Evolutionary conservation across 2,113 vertebrate species (phyloP).

Genomic region (Merops nubicus): DNA sequence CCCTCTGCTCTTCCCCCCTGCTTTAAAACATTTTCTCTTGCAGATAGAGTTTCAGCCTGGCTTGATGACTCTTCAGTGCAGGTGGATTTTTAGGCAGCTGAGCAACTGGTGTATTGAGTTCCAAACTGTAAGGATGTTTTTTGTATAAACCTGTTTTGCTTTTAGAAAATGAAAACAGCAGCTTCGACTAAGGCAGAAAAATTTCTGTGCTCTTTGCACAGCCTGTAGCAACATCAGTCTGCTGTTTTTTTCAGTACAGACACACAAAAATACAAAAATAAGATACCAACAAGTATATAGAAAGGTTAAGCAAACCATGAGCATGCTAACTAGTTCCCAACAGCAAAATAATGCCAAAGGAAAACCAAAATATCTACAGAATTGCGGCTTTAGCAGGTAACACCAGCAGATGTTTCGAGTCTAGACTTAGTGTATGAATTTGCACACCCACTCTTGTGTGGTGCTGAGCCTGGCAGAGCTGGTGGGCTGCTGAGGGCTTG

Average conservation of each 20-base stretch:
- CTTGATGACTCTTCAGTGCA: neutral
- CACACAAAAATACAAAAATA: neutral
- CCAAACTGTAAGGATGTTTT: neutral
- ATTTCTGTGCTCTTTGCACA: neutral
- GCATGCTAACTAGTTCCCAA: neutral
- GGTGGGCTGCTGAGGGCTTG: neutral
- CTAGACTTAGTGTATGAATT: neutral
- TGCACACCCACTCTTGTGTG: neutral
- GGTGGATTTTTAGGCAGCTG: neutral
- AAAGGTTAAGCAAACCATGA: neutral
- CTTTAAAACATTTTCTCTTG: neutral
- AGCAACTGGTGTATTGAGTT: neutral
- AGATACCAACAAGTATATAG: no score
- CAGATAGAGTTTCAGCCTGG: neutral
- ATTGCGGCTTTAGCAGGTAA: neutral
- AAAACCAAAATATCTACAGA: neutral
- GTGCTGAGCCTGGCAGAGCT: no score
- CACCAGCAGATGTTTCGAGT: neutral
- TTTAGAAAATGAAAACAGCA: neutral
- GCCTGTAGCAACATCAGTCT: neutral
- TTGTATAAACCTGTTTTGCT: neutral
- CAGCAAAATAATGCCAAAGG: neutral
- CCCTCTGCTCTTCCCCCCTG: fast-evolving
- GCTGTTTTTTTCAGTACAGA: neutral
- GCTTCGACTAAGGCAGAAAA: neutral